Base-by-base conservation (phyloP, 2,888 invertebrate species). In the Tyria jacobaeae region DNA sequence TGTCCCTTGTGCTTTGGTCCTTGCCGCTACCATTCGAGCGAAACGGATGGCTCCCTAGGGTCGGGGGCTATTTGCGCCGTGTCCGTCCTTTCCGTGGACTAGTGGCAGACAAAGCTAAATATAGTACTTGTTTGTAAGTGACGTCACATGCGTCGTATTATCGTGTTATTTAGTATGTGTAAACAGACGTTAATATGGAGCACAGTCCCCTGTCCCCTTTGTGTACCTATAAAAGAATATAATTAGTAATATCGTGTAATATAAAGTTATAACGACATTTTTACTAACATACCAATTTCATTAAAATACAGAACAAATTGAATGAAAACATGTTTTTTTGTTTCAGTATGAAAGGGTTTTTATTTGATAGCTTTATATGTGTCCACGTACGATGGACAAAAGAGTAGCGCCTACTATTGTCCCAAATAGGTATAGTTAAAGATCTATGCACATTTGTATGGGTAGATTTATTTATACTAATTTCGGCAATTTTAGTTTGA, bases 11-110 rank as follows among this genome's bases (percentile, higher is more conserved):
- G 76, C 68, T 71, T 68, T 65, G 68, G 63, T 57, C 73, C 69
- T 78, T 68, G 68, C 78, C 75, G 70, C 75, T 71, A 75, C 76
- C 75, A 76, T 75, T 75, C 78, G 76, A 47, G 73, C 68, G 74
- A 74, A 76, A 83, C 78, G 73, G 75, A 85, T 85, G 80, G 78
- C 71, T 80, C 85, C 81, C 85, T 24, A n/a, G 82, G 77, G 85
- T 21, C 48, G 2, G 51, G 71, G 73, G 76, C 82, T 82, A 80
- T 82, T 78, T 76, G 78, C 78, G 66, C 76, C 57, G 64, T 75
- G 73, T 75, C 41, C 69, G 56, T 62, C 70, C 70, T 68, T 68
- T 61, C 47, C 35, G 44, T 27, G 41, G 41, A 15, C 54, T 54
- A 47, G 24, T 54, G 57, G 57, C 64, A 62, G 73, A 72, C 65